A percentile compares a stretch with the other conserved stretches of the same genome.
These are phyloP conservation scores for Ceratoteleas bidentatus DNA, from an alignment of 1,140 invertebrate genomes.

Conservation along the genomic window DNA sequence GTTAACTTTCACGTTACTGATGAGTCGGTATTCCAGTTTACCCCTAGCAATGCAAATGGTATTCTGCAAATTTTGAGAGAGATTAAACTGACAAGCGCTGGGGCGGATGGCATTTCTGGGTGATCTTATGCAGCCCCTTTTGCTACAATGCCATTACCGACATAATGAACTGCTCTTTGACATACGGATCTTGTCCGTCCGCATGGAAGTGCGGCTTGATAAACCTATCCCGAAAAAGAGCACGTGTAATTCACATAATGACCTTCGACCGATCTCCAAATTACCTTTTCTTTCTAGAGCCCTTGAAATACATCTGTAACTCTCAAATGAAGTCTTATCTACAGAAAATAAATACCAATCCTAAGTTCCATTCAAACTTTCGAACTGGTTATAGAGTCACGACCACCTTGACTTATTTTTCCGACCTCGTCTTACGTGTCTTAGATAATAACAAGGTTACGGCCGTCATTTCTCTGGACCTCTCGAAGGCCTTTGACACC, in stretches of 20 bases:
- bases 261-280: not conserved
- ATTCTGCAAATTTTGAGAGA: not conserved
- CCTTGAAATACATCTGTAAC: not conserved
- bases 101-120: not conserved
- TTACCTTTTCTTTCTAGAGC: not conserved
- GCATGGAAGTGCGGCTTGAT: not conserved
- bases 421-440: not conserved
- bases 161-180: not conserved
- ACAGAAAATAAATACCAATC: not conserved
- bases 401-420: not conserved
- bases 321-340: not conserved
- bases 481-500: conserved; percentile 3
- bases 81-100: not conserved
- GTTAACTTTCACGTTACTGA: too few species aligned
- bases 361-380: not conserved
- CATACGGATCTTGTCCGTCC: not conserved
- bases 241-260: not conserved
- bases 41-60: too few species aligned
- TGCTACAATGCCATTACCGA: not conserved
- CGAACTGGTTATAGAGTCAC: not conserved
- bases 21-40: too few species aligned
- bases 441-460: not conserved
- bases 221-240: conserved; percentile 1
- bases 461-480: not conserved
- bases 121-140: not conserved